Evolutionary conservation across 1,140 invertebrate genomes (phyloP).

Genomic region (Drosophila pallidifrons): DNA sequence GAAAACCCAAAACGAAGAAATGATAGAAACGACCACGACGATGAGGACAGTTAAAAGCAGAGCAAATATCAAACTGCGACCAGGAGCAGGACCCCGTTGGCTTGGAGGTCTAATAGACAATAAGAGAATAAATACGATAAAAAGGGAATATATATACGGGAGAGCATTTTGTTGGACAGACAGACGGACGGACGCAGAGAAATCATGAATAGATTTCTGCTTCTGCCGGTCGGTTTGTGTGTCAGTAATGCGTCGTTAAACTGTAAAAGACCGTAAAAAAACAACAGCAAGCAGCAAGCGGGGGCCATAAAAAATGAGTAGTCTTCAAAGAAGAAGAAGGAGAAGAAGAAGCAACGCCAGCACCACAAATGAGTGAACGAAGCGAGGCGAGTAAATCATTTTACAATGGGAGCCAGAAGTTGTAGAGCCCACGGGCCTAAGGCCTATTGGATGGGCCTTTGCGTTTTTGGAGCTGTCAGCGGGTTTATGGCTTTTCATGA

Average conservation of each 20-base stretch:
- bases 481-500: slow-evolving; percentile 74
- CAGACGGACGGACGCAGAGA: slow-evolving; percentile 3
- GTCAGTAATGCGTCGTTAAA: slow-evolving; percentile 81
- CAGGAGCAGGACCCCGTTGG: not conserved
- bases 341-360: slow-evolving; percentile 4
- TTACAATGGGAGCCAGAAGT: slow-evolving; percentile 61
- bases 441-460: not conserved
- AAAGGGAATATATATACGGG: slow-evolving; percentile 15
- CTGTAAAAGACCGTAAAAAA: slow-evolving; percentile 80
- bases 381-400: slow-evolving; percentile 75
- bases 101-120: slow-evolving; percentile 52
- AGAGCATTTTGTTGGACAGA: slow-evolving; percentile 47
- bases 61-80: slow-evolving; percentile 43
- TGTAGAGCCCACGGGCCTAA: not conserved
- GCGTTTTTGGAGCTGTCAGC: slow-evolving; percentile 46
- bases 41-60: slow-evolving; percentile 14
- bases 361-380: slow-evolving; percentile 58
- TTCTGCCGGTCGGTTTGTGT: slow-evolving; percentile 51
- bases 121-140: slow-evolving; percentile 67
- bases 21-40: slow-evolving; percentile 2
- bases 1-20: slow-evolving; percentile 15
- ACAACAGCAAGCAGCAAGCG: slow-evolving; percentile 50
- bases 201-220: slow-evolving; percentile 75
- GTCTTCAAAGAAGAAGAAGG: slow-evolving; percentile 31
- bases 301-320: slow-evolving; percentile 70